phyloP scores from a whole-genome alignment of 2,888 invertebrate genomes.

The Mesorhabditis belari region DNA sequence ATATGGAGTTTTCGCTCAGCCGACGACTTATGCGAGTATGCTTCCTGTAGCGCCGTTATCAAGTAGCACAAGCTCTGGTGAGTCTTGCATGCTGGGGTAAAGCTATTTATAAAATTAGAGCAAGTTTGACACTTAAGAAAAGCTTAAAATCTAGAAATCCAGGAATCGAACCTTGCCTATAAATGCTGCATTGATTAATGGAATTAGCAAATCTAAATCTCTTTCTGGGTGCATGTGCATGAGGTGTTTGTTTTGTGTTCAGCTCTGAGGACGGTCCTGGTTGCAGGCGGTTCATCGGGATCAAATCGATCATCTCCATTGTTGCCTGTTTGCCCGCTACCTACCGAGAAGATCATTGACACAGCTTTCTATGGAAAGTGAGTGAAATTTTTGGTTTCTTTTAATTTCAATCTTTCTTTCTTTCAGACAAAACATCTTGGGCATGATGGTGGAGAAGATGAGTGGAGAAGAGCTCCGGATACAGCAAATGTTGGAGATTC shows the following conservation, averaged over 20 bases:
- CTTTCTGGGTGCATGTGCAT: no score
- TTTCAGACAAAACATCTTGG: not conserved
- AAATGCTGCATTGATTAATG: no score
- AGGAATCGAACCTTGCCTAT: no score
- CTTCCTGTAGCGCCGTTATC: slow-evolving; percentile 15
- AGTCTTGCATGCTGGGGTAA: not conserved
- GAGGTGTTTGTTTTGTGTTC: no score
- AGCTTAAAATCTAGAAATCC: no score
- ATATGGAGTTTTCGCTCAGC: slow-evolving; percentile 18
- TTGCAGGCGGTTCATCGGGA: slow-evolving; percentile 1
- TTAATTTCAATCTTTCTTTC: not conserved
- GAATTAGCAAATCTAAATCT: no score
- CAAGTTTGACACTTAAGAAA: no score
- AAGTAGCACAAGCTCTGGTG: slow-evolving; percentile 7
- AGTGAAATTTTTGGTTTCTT: not conserved
- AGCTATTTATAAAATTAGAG: not conserved
- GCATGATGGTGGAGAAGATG: not conserved
- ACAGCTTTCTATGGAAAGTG: slow-evolving; percentile 33
- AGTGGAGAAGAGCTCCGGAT: slow-evolving; percentile 1
- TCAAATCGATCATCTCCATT: slow-evolving; percentile 28
- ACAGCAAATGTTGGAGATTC: not conserved
- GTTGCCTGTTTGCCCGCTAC: slow-evolving; percentile 47
- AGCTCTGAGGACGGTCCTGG: not conserved
- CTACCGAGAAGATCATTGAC: slow-evolving; percentile 48
- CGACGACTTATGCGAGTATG: slow-evolving; percentile 23